Percentiles rank a stretch among this genome's conserved stretches.
Conservation (phyloP, 1,140 invertebrate genomes). For the Pseudobourletiella spinata region DNA sequence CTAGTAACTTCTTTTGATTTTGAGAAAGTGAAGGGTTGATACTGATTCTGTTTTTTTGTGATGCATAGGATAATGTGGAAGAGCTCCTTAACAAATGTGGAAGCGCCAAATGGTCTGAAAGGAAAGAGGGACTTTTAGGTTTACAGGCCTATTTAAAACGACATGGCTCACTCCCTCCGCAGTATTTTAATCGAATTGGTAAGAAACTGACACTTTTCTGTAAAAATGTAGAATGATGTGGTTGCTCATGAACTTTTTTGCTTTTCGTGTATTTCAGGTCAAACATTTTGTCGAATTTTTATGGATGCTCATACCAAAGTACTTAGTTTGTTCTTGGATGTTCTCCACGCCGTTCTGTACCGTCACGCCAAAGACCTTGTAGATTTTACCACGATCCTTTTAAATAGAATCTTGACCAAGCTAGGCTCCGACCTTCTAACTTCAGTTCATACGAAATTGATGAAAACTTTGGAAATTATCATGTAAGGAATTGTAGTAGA, state of each 20-base stretch:
- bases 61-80: constrained; percentile 33
- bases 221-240: too few species aligned
- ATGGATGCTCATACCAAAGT: constrained; percentile 37
- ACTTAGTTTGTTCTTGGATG: constrained; percentile 34
- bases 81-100: constrained; percentile 35
- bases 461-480: constrained; percentile 35
- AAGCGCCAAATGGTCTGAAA: constrained; percentile 36
- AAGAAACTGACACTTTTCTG: too few species aligned
- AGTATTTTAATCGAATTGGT: constrained; percentile 15
- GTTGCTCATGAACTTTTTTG: neutral
- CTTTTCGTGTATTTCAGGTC: constrained; percentile 17
- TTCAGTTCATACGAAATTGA: constrained; percentile 34
- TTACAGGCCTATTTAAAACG: constrained; percentile 31
- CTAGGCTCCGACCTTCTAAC: constrained; percentile 34
- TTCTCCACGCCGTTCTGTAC: constrained; percentile 33
- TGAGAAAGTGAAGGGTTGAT: too few species aligned
- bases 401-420: constrained; percentile 35
- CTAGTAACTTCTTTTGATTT: too few species aligned
- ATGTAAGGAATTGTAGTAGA: constrained; percentile 23
- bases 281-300: constrained; percentile 36
- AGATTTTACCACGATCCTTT: constrained; percentile 34
- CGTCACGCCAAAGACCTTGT: constrained; percentile 34
- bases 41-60: too few species aligned
- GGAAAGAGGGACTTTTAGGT: constrained; percentile 34
- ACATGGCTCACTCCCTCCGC: constrained; percentile 29